A percentile compares a stretch with the other conserved stretches of the same genome.
Conservation (phyloP, 2,888 invertebrate genomes). For the Physocephala rufipes region DNA sequence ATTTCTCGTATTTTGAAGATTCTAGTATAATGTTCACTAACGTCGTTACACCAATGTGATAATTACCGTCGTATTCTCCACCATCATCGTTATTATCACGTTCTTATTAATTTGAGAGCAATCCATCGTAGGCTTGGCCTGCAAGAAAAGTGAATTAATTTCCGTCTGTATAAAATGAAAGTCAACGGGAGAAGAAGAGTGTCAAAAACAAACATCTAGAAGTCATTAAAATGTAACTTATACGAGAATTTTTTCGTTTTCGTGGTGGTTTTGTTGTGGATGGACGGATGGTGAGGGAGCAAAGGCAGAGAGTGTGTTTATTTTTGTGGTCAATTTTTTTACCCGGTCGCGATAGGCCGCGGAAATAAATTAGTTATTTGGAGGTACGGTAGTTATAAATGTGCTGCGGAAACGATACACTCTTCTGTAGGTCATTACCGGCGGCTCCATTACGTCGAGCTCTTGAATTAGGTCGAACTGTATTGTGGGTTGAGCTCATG, state of each 20-base stretch:
- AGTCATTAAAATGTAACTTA: background rate
- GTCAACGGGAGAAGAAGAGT: background rate
- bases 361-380: background rate
- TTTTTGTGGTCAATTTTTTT: conserved; percentile 5
- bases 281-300: background rate
- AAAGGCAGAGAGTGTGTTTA: background rate
- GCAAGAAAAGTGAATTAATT: background rate
- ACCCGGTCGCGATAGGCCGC: background rate
- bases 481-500: background rate
- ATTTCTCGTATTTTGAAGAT: background rate
- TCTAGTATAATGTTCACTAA: too few species aligned
- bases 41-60: too few species aligned
- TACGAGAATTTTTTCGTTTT: background rate
- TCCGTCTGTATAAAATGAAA: background rate
- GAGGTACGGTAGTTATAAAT: background rate
- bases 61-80: too few species aligned
- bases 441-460: too few species aligned
- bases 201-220: background rate
- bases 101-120: too few species aligned
- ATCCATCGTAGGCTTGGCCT: too few species aligned
- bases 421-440: background rate
- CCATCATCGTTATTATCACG: too few species aligned
- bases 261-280: too few species aligned
- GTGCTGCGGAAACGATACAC: background rate
- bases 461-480: too few species aligned